Evolutionary conservation across 2,113 vertebrate genomes (phyloP).

Genomic region (Bos taurus): DNA sequence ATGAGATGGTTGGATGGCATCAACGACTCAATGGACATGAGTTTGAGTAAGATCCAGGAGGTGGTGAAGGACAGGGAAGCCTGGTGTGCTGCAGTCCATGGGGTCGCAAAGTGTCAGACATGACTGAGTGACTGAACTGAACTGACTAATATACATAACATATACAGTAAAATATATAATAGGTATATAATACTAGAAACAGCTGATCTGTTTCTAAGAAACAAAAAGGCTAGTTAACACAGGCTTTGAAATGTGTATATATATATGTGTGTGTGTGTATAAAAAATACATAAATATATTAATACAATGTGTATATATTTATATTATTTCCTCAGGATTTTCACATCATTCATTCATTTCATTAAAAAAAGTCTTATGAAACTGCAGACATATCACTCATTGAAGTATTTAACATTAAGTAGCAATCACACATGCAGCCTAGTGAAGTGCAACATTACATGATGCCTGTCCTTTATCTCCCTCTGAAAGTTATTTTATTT

Average conservation of each 20-base stretch:
- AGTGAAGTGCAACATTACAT: neutral
- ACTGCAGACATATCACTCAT: neutral
- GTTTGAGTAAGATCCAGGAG: neutral
- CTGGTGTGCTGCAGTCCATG: neutral
- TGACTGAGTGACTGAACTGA: neutral
- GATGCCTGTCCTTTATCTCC: neutral
- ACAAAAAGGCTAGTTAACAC: neutral
- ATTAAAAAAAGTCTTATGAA: neutral
- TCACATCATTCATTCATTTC: neutral
- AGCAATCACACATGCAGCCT: neutral
- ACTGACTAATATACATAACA: neutral
- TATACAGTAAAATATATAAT: neutral
- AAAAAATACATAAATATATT: neutral
- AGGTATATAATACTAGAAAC: neutral
- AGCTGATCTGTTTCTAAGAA: neutral
- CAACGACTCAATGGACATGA: neutral
- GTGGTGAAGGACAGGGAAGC: neutral
- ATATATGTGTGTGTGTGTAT: neutral
- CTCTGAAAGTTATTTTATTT: neutral
- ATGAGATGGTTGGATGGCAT: neutral
- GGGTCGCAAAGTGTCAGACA: accelerated
- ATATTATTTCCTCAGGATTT: neutral
- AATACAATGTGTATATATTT: neutral
- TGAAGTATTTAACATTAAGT: neutral
- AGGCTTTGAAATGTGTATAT: neutral